Base-by-base conservation (phyloP, 2,888 invertebrate genomes). In the Pelosia muscerda region DNA sequence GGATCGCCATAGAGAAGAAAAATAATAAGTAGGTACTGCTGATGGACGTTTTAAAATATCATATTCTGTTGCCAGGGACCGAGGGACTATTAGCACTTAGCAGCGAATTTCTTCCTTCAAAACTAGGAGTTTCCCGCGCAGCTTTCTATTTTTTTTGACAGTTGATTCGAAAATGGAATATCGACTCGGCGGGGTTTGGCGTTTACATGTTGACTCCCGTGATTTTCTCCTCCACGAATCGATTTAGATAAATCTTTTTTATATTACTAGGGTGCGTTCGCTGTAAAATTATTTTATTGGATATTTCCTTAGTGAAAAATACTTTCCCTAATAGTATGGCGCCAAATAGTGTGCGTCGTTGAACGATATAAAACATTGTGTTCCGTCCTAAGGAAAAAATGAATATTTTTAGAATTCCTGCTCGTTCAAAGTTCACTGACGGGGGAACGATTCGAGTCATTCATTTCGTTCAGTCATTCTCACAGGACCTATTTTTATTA, bases 121-220 rank as follows among this genome's bases (percentile, higher is more conserved):
- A 42, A 13, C 38, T 13, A 38, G 42, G 56, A n/a, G 68, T 76
- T 83, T 83, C 84, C 83, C 84, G 84, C 84, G 78, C 77, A 74
- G 81, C 83, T 84, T 85, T 85, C 84, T 84, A 85, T 83, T 83
- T 83, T 26, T 81, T 83, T 26, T 81, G 19, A 55, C 34, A 22
- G 28, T 28, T 59, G 42, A 31, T 19, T 69, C 15, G 42, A 54
- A 61, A 63, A 60, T 28, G 26, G 53, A 38, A 79, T 82, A 75
- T 77, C 72, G 78, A 25, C 26, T 22, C 19, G 25, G 4, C 72
- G 19, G 25, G 9, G 74, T 76, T 75, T 77, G 84, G 80, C 82
- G 81, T 63, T 23, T 59, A 72, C 73, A 82, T 84, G 85, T 63
- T 74, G 74, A 73, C 71, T 71, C 75, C 74, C 69, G 75, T 70